These are phyloP conservation scores for Luperina testacea DNA, from an alignment of 2,888 invertebrate species.

Conservation along the genomic window DNA sequence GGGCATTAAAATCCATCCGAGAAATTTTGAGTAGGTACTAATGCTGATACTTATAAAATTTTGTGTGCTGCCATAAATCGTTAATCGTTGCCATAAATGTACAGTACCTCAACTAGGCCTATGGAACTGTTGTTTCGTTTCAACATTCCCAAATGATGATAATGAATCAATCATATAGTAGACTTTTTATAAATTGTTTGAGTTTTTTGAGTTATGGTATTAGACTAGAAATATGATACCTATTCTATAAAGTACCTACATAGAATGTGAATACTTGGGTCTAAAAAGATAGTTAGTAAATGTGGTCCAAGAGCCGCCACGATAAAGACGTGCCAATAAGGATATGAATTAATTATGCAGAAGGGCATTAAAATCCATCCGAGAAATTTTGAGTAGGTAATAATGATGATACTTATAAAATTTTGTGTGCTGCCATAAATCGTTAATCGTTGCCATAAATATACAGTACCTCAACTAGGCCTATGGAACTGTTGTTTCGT, in stretches of 20 bases:
- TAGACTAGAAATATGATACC: not conserved
- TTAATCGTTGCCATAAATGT: too few relatives aligned
- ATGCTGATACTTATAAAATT: too few relatives aligned
- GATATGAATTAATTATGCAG: not conserved
- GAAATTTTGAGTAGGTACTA: not conserved
- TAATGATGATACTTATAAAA: too few relatives aligned
- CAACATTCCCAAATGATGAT: not conserved
- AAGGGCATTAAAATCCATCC: not conserved
- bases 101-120: not conserved
- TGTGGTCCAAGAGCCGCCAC: not conserved
- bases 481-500: not conserved
- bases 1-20: not conserved
- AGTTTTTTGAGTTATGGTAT: conserved; percentile 4
- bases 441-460: too few relatives aligned
- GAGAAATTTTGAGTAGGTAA: not conserved
- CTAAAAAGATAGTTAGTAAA: not conserved
- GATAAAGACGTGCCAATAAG: not conserved
- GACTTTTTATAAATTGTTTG: conserved; percentile 46
- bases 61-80: not conserved
- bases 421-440: not conserved
- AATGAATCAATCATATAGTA: not conserved
- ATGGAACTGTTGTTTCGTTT: not conserved
- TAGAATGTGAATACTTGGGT: not conserved
- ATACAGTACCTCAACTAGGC: not conserved
- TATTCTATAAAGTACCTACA: too few relatives aligned